Evolutionary conservation across 1,140 invertebrate genomes (phyloP).

Genomic region (Brachionus manjavacas): DNA sequence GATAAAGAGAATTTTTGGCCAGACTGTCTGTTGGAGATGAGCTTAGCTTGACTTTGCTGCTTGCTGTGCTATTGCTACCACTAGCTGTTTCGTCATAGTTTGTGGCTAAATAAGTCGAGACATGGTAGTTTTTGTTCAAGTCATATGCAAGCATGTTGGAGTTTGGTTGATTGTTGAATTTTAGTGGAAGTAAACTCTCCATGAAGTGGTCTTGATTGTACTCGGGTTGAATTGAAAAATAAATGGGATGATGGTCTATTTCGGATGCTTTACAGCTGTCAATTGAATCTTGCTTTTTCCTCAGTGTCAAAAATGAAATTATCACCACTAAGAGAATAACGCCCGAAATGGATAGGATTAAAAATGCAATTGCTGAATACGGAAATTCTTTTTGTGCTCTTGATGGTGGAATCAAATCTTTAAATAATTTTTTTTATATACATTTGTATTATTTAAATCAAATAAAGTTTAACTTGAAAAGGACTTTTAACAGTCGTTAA

Average conservation of each 20-base stretch:
- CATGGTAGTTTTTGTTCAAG: not conserved
- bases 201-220: not conserved
- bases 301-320: not conserved
- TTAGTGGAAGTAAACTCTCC: slow-evolving; percentile 5
- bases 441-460: too few species aligned
- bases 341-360: not conserved
- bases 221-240: slow-evolving; percentile 26
- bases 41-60: slow-evolving; percentile 1
- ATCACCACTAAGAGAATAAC: not conserved
- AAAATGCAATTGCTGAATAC: not conserved
- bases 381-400: not conserved
- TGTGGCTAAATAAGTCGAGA: not conserved
- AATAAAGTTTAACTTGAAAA: too few species aligned
- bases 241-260: slow-evolving; percentile 11
- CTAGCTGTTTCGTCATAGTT: not conserved
- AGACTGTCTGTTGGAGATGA: slow-evolving; percentile 13
- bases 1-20: slow-evolving; percentile 9
- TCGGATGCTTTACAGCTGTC: not conserved
- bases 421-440: not conserved
- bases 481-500: too few species aligned
- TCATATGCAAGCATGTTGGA: not conserved
- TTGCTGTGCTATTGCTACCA: slow-evolving; percentile 20
- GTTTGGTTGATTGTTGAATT: not conserved
- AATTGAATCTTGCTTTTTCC: not conserved
- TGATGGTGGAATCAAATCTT: not conserved